Evolutionary conservation across 2,113 vertebrate species (phyloP).

Genomic region (Scomber japonicus): DNA sequence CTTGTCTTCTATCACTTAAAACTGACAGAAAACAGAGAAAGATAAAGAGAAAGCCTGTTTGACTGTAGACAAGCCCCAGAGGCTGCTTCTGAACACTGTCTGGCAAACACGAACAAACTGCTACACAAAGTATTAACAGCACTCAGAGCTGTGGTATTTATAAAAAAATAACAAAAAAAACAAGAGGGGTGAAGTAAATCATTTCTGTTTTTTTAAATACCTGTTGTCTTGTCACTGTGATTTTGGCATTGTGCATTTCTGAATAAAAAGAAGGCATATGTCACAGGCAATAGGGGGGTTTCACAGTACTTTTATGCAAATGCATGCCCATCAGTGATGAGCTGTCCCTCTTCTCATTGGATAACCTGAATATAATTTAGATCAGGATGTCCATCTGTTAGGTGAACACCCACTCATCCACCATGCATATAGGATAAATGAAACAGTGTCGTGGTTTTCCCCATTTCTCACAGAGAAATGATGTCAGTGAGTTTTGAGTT

Average conservation of each 20-base stretch:
- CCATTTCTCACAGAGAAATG: slow-evolving; percentile 41
- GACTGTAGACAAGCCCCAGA: slow-evolving; percentile 73
- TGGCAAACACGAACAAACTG: slow-evolving; percentile 74
- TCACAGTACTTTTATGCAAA: slow-evolving; percentile 72
- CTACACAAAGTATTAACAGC: slow-evolving; percentile 68
- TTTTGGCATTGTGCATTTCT: slow-evolving; percentile 27
- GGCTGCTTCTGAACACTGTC: slow-evolving; percentile 66
- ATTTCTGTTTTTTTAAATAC: slow-evolving; percentile 2
- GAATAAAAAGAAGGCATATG: slow-evolving; percentile 58
- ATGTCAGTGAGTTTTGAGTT: slow-evolving; percentile 44
- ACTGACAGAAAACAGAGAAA: slow-evolving; percentile 74
- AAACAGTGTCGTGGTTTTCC: slow-evolving; percentile 30
- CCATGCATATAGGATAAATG: slow-evolving; percentile 45
- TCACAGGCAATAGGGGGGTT: slow-evolving; percentile 45
- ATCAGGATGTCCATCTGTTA: slow-evolving; percentile 77
- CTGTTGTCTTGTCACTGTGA: slow-evolving; percentile 46
- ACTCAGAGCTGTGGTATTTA: slow-evolving; percentile 50
- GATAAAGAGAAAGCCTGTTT: slow-evolving; percentile 60
- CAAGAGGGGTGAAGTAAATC: slow-evolving; percentile 36
- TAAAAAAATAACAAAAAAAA: slow-evolving; percentile 47
- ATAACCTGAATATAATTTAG: slow-evolving; percentile 80
- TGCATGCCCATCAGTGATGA: slow-evolving; percentile 62
- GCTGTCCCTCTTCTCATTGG: slow-evolving; percentile 66
- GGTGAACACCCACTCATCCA: slow-evolving; percentile 60
- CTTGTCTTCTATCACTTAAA: slow-evolving; percentile 73